Percentiles rank a stretch among this genome's conserved stretches.
These are phyloP conservation scores for Drosophila melanosoma DNA, from an alignment of 2,888 invertebrate genomes.

Conservation along the genomic window DNA sequence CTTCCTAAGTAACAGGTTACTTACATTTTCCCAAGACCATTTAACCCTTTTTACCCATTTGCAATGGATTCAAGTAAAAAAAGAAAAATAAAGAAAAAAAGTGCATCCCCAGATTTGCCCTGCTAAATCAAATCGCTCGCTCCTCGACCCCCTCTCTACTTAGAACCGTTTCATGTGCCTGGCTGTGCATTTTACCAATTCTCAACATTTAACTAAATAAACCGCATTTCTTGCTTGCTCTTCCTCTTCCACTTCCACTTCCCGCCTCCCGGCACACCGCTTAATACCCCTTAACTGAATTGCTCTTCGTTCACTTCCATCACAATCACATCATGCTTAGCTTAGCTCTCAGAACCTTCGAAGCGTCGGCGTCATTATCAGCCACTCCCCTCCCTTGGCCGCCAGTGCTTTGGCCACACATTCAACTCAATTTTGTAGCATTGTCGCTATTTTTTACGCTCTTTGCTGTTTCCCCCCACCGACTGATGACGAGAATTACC, in stretches of 20 bases:
- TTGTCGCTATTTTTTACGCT: constrained; percentile 37
- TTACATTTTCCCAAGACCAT: too few relatives aligned
- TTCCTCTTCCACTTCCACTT: not conserved
- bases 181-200: constrained; percentile 70
- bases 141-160: not conserved
- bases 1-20: too few relatives aligned
- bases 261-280: not conserved
- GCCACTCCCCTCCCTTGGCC: not conserved
- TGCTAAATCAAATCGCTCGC: not conserved
- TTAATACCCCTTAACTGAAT: constrained; percentile 5
- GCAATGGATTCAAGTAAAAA: not conserved
- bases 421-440: constrained; percentile 50
- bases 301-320: constrained; percentile 34
- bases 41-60: too few relatives aligned
- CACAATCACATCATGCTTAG: constrained; percentile 55
- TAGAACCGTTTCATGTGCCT: constrained; percentile 9
- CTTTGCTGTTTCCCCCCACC: constrained; percentile 19
- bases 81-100: constrained; percentile 23
- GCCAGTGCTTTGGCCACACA: constrained; percentile 2
- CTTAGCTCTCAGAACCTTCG: constrained; percentile 10
- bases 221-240: constrained; percentile 35
- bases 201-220: constrained; percentile 78
- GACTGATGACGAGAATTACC: constrained; percentile 45
- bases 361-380: constrained; percentile 55
- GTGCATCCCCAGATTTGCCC: constrained; percentile 50